A percentile compares a stretch with the other conserved stretches of the same genome.
These are phyloP conservation scores for Torymus aiolomorphi DNA, from an alignment of 2,888 invertebrate species.

Conservation along the genomic window DNA sequence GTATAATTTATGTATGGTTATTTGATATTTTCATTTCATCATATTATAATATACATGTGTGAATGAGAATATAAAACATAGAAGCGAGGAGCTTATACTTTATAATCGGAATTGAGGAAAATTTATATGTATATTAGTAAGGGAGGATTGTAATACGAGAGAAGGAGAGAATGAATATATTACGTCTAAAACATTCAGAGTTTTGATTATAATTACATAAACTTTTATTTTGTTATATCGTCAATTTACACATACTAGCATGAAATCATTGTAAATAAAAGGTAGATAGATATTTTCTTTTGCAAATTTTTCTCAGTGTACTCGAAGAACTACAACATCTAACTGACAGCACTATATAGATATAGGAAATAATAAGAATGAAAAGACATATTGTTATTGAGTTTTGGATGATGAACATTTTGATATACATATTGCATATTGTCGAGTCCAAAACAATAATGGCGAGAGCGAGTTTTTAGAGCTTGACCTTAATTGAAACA, in stretches of 20 bases:
- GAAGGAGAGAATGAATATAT: background rate
- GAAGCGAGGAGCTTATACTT: constrained; percentile 23
- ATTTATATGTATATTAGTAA: constrained; percentile 33
- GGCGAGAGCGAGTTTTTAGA: constrained; percentile 45
- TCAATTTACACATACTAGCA: constrained; percentile 32
- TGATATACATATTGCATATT: constrained; percentile 3
- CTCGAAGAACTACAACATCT: constrained; percentile 16
- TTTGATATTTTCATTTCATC: constrained; percentile 8
- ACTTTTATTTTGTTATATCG: constrained; percentile 52
- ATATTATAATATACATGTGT: background rate
- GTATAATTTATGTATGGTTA: constrained; percentile 42
- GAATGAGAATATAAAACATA: background rate
- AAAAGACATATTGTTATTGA: constrained; percentile 22
- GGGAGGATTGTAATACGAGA: background rate
- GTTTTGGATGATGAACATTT: constrained; percentile 36
- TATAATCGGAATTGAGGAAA: constrained; percentile 38
- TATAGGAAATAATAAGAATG: too few relatives aligned
- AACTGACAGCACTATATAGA: constrained; percentile 17
- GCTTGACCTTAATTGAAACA: constrained; percentile 31
- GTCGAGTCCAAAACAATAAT: constrained; percentile 28
- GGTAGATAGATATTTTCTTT: constrained; percentile 34
- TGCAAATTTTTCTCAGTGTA: constrained; percentile 24
- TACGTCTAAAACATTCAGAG: constrained; percentile 23
- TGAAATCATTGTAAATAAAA: constrained; percentile 45
- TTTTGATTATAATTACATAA: constrained; percentile 27